Evolutionary conservation across 2,888 invertebrate genomes (phyloP).

Genomic region (Boloria selene): DNA sequence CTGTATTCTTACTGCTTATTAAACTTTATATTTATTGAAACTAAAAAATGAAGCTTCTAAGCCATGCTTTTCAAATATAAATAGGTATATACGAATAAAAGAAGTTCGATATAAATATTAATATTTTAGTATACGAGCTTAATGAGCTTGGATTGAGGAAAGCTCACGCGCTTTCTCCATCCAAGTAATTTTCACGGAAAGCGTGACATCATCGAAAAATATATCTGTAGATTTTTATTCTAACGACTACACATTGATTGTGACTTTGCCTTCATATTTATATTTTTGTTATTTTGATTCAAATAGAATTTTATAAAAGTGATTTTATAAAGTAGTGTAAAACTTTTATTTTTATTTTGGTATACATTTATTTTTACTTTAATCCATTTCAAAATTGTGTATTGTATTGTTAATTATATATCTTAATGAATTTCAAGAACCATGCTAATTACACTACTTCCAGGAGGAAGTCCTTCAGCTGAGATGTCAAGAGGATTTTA

Average conservation of each 20-base stretch:
- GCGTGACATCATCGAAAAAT: conserved; percentile 45
- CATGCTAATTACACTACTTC: too few species aligned
- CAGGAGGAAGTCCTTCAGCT: too few species aligned
- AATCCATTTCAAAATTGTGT: too few species aligned
- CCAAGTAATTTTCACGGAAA: conserved; percentile 37
- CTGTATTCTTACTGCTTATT: too few species aligned
- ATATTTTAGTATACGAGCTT: conserved; percentile 25
- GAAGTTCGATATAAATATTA: conserved; percentile 36
- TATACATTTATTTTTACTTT: too few species aligned
- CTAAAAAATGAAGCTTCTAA: background rate
- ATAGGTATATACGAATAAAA: conserved; percentile 25
- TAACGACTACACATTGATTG: background rate
- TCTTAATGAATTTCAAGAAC: too few species aligned
- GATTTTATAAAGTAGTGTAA: too few species aligned
- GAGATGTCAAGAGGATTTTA: too few species aligned
- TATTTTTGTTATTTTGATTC: background rate
- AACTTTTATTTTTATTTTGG: too few species aligned
- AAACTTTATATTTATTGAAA: too few species aligned
- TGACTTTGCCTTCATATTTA: background rate
- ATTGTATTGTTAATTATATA: too few species aligned
- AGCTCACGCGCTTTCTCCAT: conserved; percentile 36
- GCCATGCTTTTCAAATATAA: background rate
- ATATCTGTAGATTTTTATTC: conserved; percentile 42
- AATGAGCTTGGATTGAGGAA: conserved; percentile 34
- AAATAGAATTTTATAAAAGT: background rate